Evolutionary conservation across 2,888 invertebrate genomes (phyloP).

Genomic region (Pollenia labialis): DNA sequence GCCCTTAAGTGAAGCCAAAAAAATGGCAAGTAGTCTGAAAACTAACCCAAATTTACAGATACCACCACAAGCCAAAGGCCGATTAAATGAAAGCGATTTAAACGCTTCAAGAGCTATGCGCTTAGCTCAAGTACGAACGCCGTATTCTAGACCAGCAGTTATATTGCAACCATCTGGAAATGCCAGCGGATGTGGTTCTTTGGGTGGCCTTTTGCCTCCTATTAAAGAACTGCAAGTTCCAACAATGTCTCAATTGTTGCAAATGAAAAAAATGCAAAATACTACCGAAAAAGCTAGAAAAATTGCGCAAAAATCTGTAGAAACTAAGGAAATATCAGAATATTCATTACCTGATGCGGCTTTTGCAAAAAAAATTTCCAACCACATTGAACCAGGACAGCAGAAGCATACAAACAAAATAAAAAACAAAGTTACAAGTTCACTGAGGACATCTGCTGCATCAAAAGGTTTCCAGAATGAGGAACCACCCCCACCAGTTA

Average conservation of each 20-base stretch:
- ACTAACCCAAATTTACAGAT: conserved; percentile 75
- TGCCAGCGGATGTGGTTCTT: conserved; percentile 50
- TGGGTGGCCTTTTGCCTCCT: conserved; percentile 71
- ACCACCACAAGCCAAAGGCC: conserved; percentile 68
- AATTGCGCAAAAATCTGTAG: conserved; percentile 82
- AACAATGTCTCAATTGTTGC: conserved; percentile 87
- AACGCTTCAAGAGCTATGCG: conserved; percentile 76
- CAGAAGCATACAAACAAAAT: conserved; percentile 74
- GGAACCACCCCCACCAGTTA: conserved; percentile 84
- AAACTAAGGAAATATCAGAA: conserved; percentile 38
- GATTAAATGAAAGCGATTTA: conserved; percentile 78
- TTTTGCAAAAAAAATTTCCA: conserved; percentile 19
- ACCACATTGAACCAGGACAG: conserved; percentile 49
- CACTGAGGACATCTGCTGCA: conserved; percentile 74
- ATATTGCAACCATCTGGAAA: conserved; percentile 74
- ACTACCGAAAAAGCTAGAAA: conserved; percentile 86
- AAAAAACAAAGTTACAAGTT: conserved; percentile 65
- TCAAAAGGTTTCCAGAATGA: conserved; percentile 80
- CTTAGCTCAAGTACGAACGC: conserved; percentile 77
- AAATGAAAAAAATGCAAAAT: conserved; percentile 87
- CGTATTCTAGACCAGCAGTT: conserved; percentile 78
- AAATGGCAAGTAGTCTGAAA: conserved; percentile 86
- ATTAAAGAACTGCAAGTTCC: conserved; percentile 86
- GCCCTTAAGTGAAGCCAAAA: conserved; percentile 91
- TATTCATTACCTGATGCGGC: conserved; percentile 50